Conservation (phyloP, 2,888 invertebrate genomes). For the Amblyteles armatorius region DNA sequence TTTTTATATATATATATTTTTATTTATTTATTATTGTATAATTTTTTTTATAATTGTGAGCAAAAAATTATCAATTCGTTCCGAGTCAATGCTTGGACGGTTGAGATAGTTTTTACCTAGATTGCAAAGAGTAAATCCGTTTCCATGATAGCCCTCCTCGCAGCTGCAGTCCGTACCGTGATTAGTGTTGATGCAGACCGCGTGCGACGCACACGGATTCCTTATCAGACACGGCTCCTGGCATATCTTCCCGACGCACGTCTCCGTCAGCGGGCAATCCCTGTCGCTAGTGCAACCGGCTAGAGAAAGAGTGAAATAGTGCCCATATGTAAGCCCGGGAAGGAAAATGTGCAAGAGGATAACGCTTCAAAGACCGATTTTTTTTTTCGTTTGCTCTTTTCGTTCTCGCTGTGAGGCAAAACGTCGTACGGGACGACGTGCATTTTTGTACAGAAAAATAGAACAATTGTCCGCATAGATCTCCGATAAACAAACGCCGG, state of each 20-base stretch:
- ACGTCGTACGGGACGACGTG: slow-evolving; percentile 24
- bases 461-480: slow-evolving; percentile 24
- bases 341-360: slow-evolving; percentile 73
- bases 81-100: too few species aligned
- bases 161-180: slow-evolving; percentile 95
- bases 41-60: too few species aligned
- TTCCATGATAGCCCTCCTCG: slow-evolving; percentile 94
- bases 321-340: slow-evolving; percentile 81
- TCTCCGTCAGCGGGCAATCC: slow-evolving; percentile 94
- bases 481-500: slow-evolving; percentile 14
- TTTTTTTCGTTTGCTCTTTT: slow-evolving; percentile 23
- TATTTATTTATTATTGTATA: not conserved
- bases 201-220: slow-evolving; percentile 93
- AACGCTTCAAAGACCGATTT: slow-evolving; percentile 41
- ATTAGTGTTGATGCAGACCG: slow-evolving; percentile 94
- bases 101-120: slow-evolving; percentile 87
- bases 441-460: slow-evolving; percentile 46
- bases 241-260: slow-evolving; percentile 94
- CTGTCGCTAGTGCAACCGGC: slow-evolving; percentile 94
- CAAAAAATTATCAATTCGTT: not conserved
- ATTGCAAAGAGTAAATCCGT: slow-evolving; percentile 92
- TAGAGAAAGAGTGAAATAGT: slow-evolving; percentile 83
- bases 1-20: too few species aligned
- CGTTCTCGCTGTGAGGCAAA: slow-evolving; percentile 14
- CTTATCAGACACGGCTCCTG: slow-evolving; percentile 94